Evolutionary conservation across 2,888 invertebrate species (phyloP).

Genomic region (Diogma glabrata): DNA sequence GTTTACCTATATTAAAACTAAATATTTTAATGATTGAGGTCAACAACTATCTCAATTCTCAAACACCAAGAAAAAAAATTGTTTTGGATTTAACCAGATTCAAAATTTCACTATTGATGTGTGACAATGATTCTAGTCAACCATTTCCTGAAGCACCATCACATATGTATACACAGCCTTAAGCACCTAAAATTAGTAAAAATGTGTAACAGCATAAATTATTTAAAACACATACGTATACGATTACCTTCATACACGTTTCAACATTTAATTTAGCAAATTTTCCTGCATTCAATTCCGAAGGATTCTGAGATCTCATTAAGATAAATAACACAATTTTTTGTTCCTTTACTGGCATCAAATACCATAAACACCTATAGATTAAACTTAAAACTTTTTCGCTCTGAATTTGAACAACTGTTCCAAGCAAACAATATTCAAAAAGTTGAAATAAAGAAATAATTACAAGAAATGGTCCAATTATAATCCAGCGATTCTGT

Average conservation of each 20-base stretch:
- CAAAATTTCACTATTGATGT: too few species aligned
- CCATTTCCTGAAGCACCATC: background rate
- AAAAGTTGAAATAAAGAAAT: background rate
- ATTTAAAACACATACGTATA: too few species aligned
- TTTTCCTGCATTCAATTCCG: background rate
- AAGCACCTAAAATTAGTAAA: too few species aligned
- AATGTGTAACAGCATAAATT: too few species aligned
- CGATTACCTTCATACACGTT: background rate
- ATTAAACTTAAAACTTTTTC: background rate
- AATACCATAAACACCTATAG: background rate
- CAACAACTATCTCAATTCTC: too few species aligned
- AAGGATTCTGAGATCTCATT: background rate
- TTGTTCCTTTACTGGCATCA: background rate
- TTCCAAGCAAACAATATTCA: constrained; percentile 1
- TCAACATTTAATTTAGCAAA: background rate
- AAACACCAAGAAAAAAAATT: too few species aligned
- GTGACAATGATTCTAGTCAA: too few species aligned
- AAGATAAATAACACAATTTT: background rate
- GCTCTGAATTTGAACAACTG: constrained; percentile 1
- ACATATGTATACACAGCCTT: background rate
- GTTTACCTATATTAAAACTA: too few species aligned
- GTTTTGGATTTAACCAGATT: too few species aligned
- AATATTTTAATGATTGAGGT: too few species aligned
- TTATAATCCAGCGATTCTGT: background rate
- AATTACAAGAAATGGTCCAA: background rate